A percentile compares a stretch with the other conserved stretches of the same genome.
Evolutionary conservation across 2,113 vertebrate species (phyloP).

Genomic region (Oncorhynchus mykiss): DNA sequence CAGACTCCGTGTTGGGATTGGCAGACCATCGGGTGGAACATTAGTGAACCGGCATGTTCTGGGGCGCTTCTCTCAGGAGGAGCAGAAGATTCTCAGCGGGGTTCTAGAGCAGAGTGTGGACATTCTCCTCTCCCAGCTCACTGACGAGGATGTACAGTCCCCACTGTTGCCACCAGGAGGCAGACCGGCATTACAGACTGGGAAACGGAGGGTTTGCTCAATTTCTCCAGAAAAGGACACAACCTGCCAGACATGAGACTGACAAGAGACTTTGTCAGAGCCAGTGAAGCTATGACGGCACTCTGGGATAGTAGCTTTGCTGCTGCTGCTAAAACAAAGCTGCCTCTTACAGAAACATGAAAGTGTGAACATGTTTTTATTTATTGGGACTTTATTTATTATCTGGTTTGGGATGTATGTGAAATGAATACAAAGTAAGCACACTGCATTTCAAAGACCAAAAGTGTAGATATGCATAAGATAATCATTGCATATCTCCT

Average conservation of each 20-base stretch:
- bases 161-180: conserved; percentile 51
- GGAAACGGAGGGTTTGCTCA: not conserved
- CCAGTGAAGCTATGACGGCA: not conserved
- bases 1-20: conserved; percentile 80
- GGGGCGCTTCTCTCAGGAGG: conserved; percentile 73
- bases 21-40: conserved; percentile 61
- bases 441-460: not conserved
- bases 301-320: not conserved
- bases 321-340: not conserved
- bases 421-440: not conserved
- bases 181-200: conserved; percentile 35
- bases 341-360: not conserved
- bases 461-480: not conserved
- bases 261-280: not conserved
- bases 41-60: conserved; percentile 77
- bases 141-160: conserved; percentile 16
- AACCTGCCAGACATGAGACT: conserved; percentile 37
- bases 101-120: conserved; percentile 76
- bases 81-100: conserved; percentile 72
- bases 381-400: conserved; percentile 6
- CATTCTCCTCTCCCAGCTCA: conserved; percentile 77
- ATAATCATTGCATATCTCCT: too few species aligned
- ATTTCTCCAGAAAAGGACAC: conserved; percentile 16
- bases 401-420: not conserved
- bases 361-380: not conserved